phyloP scores from a whole-genome alignment of 2,888 invertebrate genomes.

The Myathropa florea region DNA sequence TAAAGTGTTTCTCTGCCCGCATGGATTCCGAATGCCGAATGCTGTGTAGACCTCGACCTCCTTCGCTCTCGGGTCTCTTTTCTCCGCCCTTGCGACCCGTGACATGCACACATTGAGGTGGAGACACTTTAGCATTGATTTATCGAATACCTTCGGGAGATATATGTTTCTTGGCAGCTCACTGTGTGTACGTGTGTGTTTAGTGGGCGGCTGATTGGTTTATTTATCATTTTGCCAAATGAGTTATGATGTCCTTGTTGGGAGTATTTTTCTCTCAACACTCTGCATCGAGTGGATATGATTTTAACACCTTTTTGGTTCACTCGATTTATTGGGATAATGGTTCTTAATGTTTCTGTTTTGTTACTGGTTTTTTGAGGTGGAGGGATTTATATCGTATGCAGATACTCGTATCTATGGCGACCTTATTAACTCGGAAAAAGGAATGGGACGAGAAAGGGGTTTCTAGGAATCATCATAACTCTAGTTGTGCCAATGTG shows the following conservation, averaged over 20 bases:
- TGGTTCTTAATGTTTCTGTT: constrained; percentile 2
- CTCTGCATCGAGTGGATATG: constrained; percentile 47
- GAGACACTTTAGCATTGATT: constrained; percentile 64
- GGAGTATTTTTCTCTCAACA: constrained; percentile 23
- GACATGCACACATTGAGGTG: constrained; percentile 25
- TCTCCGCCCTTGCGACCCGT: neutral
- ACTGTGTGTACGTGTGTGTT: constrained; percentile 23
- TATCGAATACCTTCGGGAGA: constrained; percentile 58
- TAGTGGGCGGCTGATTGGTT: constrained; percentile 66
- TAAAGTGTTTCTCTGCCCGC: constrained; percentile 67
- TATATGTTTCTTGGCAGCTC: constrained; percentile 62
- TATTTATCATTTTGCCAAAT: constrained; percentile 65
- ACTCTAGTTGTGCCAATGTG: too few relatives aligned
- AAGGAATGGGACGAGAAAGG: too few relatives aligned
- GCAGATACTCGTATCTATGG: too few relatives aligned
- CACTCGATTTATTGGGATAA: constrained; percentile 52
- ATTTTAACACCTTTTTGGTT: constrained; percentile 58
- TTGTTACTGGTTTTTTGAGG: neutral
- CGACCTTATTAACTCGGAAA: too few relatives aligned
- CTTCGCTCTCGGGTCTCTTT: neutral
- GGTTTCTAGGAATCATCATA: too few relatives aligned
- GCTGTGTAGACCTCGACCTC: neutral
- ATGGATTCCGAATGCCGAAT: constrained; percentile 31
- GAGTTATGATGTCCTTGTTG: constrained; percentile 60
- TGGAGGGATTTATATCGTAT: too few relatives aligned